Percentiles rank a stretch among this genome's conserved stretches.
Conservation (phyloP, 2,888 invertebrate species). For the Lottia scabra region DNA sequence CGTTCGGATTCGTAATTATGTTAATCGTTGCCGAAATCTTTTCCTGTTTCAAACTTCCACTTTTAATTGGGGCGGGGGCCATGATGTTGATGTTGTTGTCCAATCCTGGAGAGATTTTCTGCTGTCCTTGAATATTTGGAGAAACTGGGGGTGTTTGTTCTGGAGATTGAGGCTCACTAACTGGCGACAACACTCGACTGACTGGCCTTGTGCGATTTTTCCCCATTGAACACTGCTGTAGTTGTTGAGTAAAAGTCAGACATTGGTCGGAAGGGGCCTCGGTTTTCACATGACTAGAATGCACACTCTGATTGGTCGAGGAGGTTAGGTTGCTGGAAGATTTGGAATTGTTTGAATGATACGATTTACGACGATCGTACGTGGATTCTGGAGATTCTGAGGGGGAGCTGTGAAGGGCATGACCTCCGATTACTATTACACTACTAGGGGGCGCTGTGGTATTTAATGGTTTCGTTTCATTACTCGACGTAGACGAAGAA, state of each 20-base stretch:
- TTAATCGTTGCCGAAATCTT: conserved; percentile 57
- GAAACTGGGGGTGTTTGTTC: conserved; percentile 87
- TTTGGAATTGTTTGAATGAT: conserved; percentile 72
- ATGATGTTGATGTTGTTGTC: conserved; percentile 44
- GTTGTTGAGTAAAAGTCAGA: conserved; percentile 91
- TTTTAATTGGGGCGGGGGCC: conserved; percentile 46
- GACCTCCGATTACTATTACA: neutral
- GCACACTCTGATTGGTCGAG: conserved; percentile 71
- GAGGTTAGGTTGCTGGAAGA: conserved; percentile 79
- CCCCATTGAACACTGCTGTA: conserved; percentile 81
- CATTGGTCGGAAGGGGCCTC: conserved; percentile 45
- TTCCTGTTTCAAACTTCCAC: conserved; percentile 45
- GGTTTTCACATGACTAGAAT: conserved; percentile 31
- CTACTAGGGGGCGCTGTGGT: conserved; percentile 7
- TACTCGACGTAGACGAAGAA: conserved; percentile 56
- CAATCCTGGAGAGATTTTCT: conserved; percentile 33
- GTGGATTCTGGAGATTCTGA: conserved; percentile 69
- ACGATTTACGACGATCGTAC: conserved; percentile 69
- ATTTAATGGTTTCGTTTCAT: conserved; percentile 42
- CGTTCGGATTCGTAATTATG: conserved; percentile 62
- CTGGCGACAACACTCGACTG: conserved; percentile 73
- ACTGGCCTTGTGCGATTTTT: conserved; percentile 78
- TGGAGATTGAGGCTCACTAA: conserved; percentile 79
- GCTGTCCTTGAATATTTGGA: conserved; percentile 70
- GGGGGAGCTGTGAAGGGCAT: conserved; percentile 45